These are phyloP conservation scores for Mimas tiliae DNA, from an alignment of 2,888 invertebrate species.

Conservation along the genomic window DNA sequence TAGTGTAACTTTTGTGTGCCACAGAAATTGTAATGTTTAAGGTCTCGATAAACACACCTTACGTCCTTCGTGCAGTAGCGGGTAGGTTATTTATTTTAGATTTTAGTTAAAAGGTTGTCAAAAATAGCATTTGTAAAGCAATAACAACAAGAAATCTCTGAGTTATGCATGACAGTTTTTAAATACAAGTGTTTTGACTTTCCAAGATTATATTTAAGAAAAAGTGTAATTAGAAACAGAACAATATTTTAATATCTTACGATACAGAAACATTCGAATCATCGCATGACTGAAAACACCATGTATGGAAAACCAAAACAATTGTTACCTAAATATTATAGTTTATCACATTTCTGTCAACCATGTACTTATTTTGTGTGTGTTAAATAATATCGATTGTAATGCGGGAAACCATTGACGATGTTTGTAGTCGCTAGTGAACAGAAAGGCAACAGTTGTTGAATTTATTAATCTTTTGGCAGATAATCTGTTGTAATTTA, in stretches of 20 bases:
- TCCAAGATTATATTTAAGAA: background rate
- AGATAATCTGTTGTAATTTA: no score
- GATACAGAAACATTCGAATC: no score
- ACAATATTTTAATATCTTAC: no score
- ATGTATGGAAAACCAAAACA: constrained; percentile 10
- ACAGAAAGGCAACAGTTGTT: background rate
- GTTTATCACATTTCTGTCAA: background rate
- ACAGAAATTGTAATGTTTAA: constrained; percentile 34
- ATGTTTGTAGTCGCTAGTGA: background rate
- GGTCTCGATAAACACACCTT: constrained; percentile 30
- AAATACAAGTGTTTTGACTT: constrained; percentile 10
- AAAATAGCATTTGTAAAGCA: constrained; percentile 27
- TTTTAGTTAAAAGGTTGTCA: constrained; percentile 42
- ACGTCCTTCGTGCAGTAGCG: constrained; percentile 25
- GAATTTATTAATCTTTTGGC: background rate
- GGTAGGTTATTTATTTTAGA: constrained; percentile 41
- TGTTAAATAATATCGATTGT: background rate
- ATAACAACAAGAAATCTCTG: background rate
- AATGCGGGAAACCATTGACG: constrained; percentile 15
- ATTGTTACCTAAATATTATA: background rate
- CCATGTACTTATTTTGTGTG: constrained; percentile 20
- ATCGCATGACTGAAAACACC: no score
- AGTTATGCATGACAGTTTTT: background rate
- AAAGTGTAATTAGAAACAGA: no score
- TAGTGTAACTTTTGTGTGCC: constrained; percentile 45